phyloP scores from a whole-genome alignment of 2,888 invertebrate species.

The Monoplex corrugatus region DNA sequence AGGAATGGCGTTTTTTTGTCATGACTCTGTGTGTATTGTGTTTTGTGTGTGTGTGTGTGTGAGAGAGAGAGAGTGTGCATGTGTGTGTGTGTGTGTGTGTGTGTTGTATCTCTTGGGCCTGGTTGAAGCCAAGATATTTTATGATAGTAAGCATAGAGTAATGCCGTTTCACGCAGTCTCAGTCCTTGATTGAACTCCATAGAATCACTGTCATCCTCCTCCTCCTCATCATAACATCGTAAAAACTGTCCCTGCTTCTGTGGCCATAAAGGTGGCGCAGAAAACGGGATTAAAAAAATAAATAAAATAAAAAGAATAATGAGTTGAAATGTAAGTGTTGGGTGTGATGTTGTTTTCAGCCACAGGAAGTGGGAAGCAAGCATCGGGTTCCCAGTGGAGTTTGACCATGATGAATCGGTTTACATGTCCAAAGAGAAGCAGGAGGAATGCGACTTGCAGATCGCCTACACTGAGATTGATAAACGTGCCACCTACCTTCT shows the following conservation, averaged over 20 bases:
- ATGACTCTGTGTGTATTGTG: neutral
- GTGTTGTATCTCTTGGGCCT: too few species aligned
- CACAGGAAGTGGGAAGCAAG: slow-evolving; percentile 64
- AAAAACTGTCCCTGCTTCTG: too few species aligned
- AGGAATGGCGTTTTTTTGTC: too few species aligned
- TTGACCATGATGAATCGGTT: slow-evolving; percentile 57
- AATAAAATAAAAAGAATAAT: neutral
- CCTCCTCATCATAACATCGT: too few species aligned
- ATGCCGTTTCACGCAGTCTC: too few species aligned
- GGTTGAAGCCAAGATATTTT: too few species aligned
- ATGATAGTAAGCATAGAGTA: too few species aligned
- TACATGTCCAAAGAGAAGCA: slow-evolving; percentile 55
- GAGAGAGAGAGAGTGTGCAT: neutral
- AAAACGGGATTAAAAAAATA: too few species aligned
- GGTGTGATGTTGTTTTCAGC: slow-evolving; percentile 41
- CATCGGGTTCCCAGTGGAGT: slow-evolving; percentile 67
- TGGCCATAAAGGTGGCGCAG: too few species aligned
- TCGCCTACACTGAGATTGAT: slow-evolving; percentile 67
- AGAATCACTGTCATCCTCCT: too few species aligned
- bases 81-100: neutral
- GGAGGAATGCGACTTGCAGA: slow-evolving; percentile 53
- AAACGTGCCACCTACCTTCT: slow-evolving; percentile 67
- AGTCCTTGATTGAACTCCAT: too few species aligned
- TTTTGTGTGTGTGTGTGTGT: neutral
- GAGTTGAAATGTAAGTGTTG: neutral